Evolutionary conservation across 2,888 invertebrate species (phyloP), one percentile per base, ranked within the genome.

Genomic region (Pecten maximus): DNA sequence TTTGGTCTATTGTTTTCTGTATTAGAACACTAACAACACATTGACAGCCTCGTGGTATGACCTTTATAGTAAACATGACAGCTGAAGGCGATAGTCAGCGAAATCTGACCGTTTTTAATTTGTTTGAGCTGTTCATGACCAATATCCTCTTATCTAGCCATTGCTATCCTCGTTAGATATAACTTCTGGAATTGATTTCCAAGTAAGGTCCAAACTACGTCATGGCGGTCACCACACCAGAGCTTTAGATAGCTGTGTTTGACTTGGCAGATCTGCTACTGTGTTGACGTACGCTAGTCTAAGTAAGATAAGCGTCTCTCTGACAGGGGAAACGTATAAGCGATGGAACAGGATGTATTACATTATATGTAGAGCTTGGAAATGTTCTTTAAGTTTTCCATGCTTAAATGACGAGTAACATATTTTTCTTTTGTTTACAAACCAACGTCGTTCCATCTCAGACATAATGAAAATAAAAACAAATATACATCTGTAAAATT

Each of bases 171-270:
- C 28, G 28, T 35, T 74, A 12, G 74, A 10, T 74, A 35, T 74
- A 35, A 28, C 6, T 74, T 74, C 28, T 74, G 35, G 35, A 74
- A 74, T 74, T 74, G 35, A 74, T 74, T 74, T 74, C 74, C 28
- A 23, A 35, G 74, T 74, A 2, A 74, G 74, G 35, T 4, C 4
- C 28, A 74, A 35, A 23, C 0, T 74, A 74, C 74, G 74, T 74
- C 74, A 74, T 74, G 10, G 0, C 35, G 74, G 74, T 74, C 74
- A 74, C 10, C 35, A 74, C 12, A 74, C 74, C 35, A 74, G 35
- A 74, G 74, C 74, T 74, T 28, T 35, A 35, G 74, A 74, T 74
- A 74, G 74, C 74, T 35, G 35, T 74, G 74, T 74, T 74, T 74
- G 35, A 74, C 74, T 74, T 74, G 74, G 74, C 74, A 74, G 10